These are phyloP conservation scores for Pantala flavescens DNA, from an alignment of 1,140 invertebrate species.

Conservation along the genomic window DNA sequence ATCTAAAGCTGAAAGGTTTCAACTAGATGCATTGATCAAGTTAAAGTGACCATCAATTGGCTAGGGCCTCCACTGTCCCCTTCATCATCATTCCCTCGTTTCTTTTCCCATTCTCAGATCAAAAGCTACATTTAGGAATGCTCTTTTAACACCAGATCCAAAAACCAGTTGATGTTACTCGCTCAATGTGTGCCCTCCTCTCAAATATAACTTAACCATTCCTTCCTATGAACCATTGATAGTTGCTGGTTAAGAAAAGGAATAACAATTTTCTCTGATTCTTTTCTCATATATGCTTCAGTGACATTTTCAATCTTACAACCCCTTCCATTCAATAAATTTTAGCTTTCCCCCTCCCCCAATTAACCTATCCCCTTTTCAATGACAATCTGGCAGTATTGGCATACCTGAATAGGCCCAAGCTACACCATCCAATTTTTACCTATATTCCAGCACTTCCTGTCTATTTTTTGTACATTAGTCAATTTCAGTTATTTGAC, in stretches of 20 bases:
- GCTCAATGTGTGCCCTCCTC: not conserved
- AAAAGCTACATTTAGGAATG: not conserved
- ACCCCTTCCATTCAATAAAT: not conserved
- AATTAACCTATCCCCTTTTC: not conserved
- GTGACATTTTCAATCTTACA: not conserved
- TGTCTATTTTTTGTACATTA: not conserved
- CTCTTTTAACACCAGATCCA: not conserved
- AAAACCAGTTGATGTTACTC: not conserved
- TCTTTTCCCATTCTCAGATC: not conserved
- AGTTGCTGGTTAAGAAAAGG: not conserved
- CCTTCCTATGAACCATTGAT: not conserved
- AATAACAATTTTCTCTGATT: not conserved
- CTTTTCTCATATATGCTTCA: not conserved
- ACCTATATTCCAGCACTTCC: not conserved
- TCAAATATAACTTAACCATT: not conserved
- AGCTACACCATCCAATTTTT: not conserved
- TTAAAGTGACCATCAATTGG: not conserved
- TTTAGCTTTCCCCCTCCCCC: not conserved
- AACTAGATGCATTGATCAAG: not conserved
- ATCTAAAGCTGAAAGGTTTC: constrained; percentile 9
- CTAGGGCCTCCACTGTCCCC: not conserved
- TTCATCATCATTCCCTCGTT: not conserved
- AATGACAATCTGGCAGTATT: not conserved
- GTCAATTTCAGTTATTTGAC: not conserved
- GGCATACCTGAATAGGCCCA: constrained; percentile 3